A percentile compares a stretch with the other conserved stretches of the same genome.
phyloP scores from a whole-genome alignment of 2,113 vertebrate species.

The Campylomormyrus numenius region DNA sequence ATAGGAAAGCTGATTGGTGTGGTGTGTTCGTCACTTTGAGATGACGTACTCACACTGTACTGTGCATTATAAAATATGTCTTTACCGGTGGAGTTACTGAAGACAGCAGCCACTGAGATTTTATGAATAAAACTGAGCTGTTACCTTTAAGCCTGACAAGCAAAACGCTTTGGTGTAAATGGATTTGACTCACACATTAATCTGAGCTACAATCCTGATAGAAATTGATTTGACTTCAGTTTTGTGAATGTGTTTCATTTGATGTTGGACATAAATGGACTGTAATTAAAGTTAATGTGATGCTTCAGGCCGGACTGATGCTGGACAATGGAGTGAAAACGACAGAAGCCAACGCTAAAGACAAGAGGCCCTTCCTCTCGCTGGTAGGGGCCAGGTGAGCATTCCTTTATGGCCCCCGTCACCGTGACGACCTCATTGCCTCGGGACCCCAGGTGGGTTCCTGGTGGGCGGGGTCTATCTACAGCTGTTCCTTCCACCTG shows the following conservation, averaged over 20 bases:
- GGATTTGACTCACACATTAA: neutral
- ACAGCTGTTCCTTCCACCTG: neutral
- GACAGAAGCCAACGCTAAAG: conserved; percentile 79
- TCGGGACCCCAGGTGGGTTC: neutral
- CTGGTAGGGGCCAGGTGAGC: conserved; percentile 84
- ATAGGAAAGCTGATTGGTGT: neutral
- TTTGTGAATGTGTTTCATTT: neutral
- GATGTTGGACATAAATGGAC: neutral
- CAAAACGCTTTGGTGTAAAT: neutral
- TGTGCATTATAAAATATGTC: neutral
- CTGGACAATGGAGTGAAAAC: conserved; percentile 96
- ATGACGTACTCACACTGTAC: neutral
- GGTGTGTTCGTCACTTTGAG: neutral
- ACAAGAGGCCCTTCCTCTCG: conserved; percentile 89
- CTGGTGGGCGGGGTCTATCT: neutral
- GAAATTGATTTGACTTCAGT: neutral
- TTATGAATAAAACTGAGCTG: neutral
- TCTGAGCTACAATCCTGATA: neutral
- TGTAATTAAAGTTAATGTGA: neutral
- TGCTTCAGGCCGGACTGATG: conserved; percentile 88
- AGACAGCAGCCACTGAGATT: neutral
- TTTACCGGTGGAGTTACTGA: neutral
- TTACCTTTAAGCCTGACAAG: neutral
- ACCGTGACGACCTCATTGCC: neutral
- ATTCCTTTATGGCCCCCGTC: neutral